Evolutionary conservation across 2,113 vertebrate genomes (phyloP).

Genomic region (Pagrus major): DNA sequence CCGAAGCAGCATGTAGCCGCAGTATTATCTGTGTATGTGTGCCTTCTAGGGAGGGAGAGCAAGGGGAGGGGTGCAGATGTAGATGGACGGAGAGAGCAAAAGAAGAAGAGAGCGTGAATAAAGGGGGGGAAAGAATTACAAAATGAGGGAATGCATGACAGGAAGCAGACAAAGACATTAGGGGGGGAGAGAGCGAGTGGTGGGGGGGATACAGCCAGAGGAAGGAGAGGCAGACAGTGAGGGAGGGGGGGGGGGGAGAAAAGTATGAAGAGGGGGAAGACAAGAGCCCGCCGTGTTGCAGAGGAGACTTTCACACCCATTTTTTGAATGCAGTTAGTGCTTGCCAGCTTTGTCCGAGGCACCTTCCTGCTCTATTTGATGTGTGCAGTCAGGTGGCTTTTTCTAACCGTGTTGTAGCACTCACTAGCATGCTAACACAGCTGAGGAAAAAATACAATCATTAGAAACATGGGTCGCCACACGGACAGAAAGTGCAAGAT

Average conservation of each 20-base stretch:
- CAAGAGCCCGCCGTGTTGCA: constrained; percentile 65
- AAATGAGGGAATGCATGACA: constrained; percentile 71
- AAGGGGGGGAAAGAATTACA: constrained; percentile 20
- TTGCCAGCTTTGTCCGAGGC: constrained; percentile 33
- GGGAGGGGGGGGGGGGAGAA: constrained; percentile 8
- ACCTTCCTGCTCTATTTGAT: constrained; percentile 44
- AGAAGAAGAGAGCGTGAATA: constrained; percentile 60
- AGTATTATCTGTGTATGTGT: constrained; percentile 79
- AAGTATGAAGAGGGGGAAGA: constrained; percentile 53
- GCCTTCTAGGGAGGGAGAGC: constrained; percentile 57
- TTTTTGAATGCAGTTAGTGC: constrained; percentile 63
- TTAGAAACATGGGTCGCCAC: not conserved
- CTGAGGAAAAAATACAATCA: not conserved
- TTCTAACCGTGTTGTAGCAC: constrained; percentile 4
- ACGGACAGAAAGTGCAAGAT: constrained; percentile 13
- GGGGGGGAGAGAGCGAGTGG: constrained; percentile 33
- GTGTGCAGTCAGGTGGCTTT: constrained; percentile 20
- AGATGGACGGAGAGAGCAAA: constrained; percentile 68
- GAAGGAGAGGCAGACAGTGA: constrained; percentile 34
- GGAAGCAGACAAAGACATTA: constrained; percentile 63
- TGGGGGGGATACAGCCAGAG: constrained; percentile 40
- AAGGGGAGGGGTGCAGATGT: constrained; percentile 65
- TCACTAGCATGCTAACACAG: constrained; percentile 30
- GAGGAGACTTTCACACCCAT: constrained; percentile 70
- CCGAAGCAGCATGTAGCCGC: constrained; percentile 75